Conservation (phyloP, 2,888 invertebrate genomes). For the Acronicta leporina region DNA sequence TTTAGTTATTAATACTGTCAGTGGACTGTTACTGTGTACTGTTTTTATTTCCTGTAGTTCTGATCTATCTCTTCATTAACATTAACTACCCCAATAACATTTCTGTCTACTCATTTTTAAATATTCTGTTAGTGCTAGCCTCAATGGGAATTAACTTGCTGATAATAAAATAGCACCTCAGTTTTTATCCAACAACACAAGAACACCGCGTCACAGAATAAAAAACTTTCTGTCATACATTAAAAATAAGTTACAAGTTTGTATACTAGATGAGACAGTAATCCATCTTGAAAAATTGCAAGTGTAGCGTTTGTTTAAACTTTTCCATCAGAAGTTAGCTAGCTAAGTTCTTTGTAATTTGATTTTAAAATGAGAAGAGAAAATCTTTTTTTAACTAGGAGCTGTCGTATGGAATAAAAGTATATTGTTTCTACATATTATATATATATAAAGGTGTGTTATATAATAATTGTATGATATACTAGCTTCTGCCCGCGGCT, state of each 20-base stretch:
- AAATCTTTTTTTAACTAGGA: conserved; percentile 47
- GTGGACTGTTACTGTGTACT: too few species aligned
- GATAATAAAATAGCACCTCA: too few species aligned
- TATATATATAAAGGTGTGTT: conserved; percentile 3
- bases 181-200: too few species aligned
- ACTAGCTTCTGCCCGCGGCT: too few species aligned
- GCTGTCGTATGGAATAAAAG: conserved; percentile 24
- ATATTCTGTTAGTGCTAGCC: too few species aligned
- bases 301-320: conserved; percentile 49
- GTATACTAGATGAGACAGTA: conserved; percentile 41
- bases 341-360: conserved; percentile 53
- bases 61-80: too few species aligned
- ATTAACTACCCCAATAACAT: too few species aligned
- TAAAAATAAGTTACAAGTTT: conserved; percentile 46
- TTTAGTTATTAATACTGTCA: too few species aligned
- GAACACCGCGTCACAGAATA: background rate
- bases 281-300: conserved; percentile 55
- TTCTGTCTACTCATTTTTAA: too few species aligned
- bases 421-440: conserved; percentile 21
- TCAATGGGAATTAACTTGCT: too few species aligned
- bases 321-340: conserved; percentile 57
- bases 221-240: conserved; percentile 34
- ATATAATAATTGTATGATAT: too few species aligned
- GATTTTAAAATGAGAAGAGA: conserved; percentile 56
- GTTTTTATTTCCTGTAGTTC: too few species aligned